Conservation (phyloP, 2,888 invertebrate genomes). For the Aphidius colemani region DNA sequence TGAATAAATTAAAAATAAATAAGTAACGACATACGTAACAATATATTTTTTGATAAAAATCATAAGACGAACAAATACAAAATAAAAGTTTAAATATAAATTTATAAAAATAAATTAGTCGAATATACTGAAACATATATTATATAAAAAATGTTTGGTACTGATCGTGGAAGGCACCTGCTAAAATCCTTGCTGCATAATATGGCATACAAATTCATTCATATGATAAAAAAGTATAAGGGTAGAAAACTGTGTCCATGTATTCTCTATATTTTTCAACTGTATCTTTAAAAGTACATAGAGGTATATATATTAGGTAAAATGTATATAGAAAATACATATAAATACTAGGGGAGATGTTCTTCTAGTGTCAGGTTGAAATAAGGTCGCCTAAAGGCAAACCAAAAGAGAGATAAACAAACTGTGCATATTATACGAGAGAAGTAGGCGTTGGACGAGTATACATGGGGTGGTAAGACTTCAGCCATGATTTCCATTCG, state of each 20-base stretch:
- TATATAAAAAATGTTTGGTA: too few relatives aligned
- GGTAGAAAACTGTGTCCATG: neutral
- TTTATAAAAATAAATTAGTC: too few relatives aligned
- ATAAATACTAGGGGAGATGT: slow-evolving; percentile 37
- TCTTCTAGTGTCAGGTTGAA: slow-evolving; percentile 35
- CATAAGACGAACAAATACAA: too few relatives aligned
- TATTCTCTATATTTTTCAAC: too few relatives aligned
- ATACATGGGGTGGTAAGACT: slow-evolving; percentile 47
- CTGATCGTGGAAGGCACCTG: too few relatives aligned
- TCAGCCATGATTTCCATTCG: slow-evolving; percentile 68
- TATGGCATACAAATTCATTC: slow-evolving; percentile 33
- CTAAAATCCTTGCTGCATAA: slow-evolving; percentile 23
- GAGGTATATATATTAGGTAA: too few relatives aligned
- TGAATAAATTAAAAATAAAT: too few relatives aligned
- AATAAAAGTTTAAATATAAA: too few relatives aligned
- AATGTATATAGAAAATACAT: neutral
- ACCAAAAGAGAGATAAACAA: slow-evolving; percentile 1
- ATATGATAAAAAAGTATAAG: slow-evolving; percentile 20
- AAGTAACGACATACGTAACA: too few relatives aligned
- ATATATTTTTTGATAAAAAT: too few relatives aligned
- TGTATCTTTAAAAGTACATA: too few relatives aligned
- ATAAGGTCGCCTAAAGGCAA: slow-evolving; percentile 34
- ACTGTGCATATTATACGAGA: slow-evolving; percentile 22
- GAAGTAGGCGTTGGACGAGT: slow-evolving; percentile 30
- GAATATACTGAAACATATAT: too few relatives aligned